Percentiles rank a stretch among this genome's conserved stretches.
These are phyloP conservation scores for Jaculus jaculus DNA, from an alignment of 2,113 vertebrate genomes.

Conservation along the genomic window DNA sequence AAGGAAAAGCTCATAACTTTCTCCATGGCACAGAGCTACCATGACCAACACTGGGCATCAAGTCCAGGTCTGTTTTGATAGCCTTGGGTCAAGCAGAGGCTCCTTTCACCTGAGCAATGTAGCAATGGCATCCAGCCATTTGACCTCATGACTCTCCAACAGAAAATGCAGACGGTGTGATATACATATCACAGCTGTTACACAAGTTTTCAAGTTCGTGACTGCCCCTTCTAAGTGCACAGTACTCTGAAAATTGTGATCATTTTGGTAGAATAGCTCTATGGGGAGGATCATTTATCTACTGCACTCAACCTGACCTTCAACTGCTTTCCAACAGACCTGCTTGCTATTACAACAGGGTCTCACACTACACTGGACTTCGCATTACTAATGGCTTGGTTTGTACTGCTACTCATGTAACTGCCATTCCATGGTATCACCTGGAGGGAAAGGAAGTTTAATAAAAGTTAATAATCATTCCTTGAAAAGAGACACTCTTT, in stretches of 20 bases:
- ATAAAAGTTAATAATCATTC: neutral
- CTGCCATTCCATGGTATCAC: neutral
- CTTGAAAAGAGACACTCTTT: neutral
- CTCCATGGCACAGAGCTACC: neutral
- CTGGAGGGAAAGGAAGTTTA: neutral
- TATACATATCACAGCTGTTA: neutral
- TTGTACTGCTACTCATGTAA: neutral
- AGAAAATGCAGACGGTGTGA: neutral
- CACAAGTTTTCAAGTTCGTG: neutral
- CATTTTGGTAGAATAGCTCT: neutral
- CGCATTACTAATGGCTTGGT: neutral
- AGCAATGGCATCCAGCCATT: neutral
- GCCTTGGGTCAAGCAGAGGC: neutral
- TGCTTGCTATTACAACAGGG: neutral
- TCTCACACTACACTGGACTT: neutral
- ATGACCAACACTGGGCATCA: neutral
- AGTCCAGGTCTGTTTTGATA: neutral
- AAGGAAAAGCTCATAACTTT: neutral
- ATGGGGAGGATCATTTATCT: neutral
- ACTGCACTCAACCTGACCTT: neutral
- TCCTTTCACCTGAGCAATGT: neutral
- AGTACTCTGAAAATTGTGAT: neutral
- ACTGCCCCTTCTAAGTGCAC: neutral
- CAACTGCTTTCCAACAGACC: neutral
- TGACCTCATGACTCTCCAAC: neutral